Evolutionary conservation across 2,797 vertebrate genomes (phyloP).

Genomic region (Pogonophryne albipinna): DNA sequence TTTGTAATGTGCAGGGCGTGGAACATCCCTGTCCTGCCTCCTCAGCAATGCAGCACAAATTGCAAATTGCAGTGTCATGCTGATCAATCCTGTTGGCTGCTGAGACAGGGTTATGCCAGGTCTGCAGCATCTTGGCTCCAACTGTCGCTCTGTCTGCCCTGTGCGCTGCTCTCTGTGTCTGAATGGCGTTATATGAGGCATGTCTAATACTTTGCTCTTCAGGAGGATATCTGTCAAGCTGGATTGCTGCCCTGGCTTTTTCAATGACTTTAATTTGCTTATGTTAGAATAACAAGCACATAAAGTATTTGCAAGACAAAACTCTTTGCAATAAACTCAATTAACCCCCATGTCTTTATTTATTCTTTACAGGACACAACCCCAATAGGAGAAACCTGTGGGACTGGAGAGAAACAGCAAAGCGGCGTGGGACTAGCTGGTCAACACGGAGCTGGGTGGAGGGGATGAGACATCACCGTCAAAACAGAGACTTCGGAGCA

Average conservation of each 20-base stretch:
- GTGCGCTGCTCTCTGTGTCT: slow-evolving; percentile 15
- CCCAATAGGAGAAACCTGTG: slow-evolving; percentile 29
- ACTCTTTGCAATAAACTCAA: background rate
- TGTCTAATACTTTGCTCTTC: slow-evolving; percentile 9
- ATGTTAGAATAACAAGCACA: slow-evolving; percentile 1
- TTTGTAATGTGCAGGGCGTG: slow-evolving; percentile 34
- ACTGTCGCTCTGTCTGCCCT: slow-evolving; percentile 22
- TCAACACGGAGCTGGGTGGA: slow-evolving; percentile 38
- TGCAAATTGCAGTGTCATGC: slow-evolving; percentile 78
- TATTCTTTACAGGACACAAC: slow-evolving; percentile 58
- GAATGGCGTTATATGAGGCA: background rate
- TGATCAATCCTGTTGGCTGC: slow-evolving; percentile 75
- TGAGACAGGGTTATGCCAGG: slow-evolving; percentile 66
- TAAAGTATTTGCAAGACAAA: slow-evolving; percentile 27
- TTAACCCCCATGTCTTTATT: slow-evolving; percentile 39
- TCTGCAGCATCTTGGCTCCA: slow-evolving; percentile 53
- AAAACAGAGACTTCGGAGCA: slow-evolving; percentile 14
- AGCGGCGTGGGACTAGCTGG: slow-evolving; percentile 27
- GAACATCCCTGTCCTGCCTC: slow-evolving; percentile 51
- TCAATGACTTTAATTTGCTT: slow-evolving; percentile 11
- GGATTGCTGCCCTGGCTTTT: background rate
- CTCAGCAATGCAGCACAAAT: slow-evolving; percentile 60
- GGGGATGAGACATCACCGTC: slow-evolving; percentile 28
- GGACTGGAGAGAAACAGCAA: slow-evolving; percentile 44
- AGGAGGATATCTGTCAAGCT: background rate